phyloP scores from a whole-genome alignment of 37 sponge, comb jelly and placozoan species.

The Haliclona indistincta region DNA sequence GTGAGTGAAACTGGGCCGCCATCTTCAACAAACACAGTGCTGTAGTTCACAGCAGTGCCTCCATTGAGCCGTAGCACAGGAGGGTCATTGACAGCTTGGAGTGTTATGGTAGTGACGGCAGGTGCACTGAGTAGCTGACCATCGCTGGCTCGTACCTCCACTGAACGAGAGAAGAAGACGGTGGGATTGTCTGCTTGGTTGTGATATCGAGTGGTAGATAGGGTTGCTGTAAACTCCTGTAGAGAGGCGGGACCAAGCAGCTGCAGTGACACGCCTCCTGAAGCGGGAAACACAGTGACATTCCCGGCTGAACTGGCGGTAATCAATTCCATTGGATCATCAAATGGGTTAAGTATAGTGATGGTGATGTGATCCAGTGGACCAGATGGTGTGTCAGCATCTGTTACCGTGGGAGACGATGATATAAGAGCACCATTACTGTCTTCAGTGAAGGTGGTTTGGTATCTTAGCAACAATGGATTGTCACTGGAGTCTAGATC shows the following conservation, averaged over 20 bases:
- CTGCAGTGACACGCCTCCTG: conserved; percentile 14
- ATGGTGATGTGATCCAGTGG: conserved; percentile 12
- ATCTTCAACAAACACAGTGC: conserved; percentile 29
- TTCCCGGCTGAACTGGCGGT: conserved; percentile 7
- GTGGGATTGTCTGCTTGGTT: conserved; percentile 52
- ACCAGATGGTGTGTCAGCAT: conserved; percentile 40
- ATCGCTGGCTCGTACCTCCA: conserved; percentile 63
- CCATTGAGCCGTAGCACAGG: conserved; percentile 36
- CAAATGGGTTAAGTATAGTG: conserved; percentile 11
- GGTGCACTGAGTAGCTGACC: conserved; percentile 39
- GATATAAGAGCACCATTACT: conserved; percentile 6
- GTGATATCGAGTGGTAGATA: conserved; percentile 17
- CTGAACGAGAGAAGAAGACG: conserved; percentile 9
- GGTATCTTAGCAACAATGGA: neutral
- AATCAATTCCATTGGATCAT: conserved; percentile 28
- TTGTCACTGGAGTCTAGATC: conserved; percentile 39
- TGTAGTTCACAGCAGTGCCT: neutral
- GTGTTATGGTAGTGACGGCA: conserved; percentile 17
- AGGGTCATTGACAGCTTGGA: conserved; percentile 67
- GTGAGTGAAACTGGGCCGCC: conserved; percentile 15
- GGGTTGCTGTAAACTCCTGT: conserved; percentile 1
- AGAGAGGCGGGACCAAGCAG: conserved; percentile 39
- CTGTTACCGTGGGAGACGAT: conserved; percentile 27
- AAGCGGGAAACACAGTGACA: conserved; percentile 30
- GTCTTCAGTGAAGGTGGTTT: conserved; percentile 53